Percentiles rank a stretch among this genome's conserved stretches.
These are phyloP conservation scores for Busseola fusca DNA, from an alignment of 2,888 invertebrate species.

Conservation along the genomic window DNA sequence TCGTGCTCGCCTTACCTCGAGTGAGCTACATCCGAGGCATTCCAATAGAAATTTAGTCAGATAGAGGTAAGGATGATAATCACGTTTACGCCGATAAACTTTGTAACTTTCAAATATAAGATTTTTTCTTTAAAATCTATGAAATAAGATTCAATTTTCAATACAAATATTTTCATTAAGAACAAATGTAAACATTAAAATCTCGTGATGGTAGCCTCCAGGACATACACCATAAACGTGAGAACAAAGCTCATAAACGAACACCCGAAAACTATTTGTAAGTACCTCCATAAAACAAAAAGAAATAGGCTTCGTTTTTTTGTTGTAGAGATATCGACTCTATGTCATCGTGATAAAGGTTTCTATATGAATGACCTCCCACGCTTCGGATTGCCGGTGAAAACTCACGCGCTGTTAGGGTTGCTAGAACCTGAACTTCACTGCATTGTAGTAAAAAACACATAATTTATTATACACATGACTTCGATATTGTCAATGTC, in stretches of 20 bases:
- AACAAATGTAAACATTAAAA: constrained; percentile 42
- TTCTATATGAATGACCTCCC: constrained; percentile 68
- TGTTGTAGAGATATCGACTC: constrained; percentile 45
- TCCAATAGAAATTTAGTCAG: too few relatives aligned
- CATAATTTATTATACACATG: neutral
- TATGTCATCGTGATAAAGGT: constrained; percentile 44
- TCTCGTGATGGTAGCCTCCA: constrained; percentile 34
- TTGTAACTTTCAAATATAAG: too few relatives aligned
- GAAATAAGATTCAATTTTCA: constrained; percentile 1
- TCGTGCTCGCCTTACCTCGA: too few relatives aligned
- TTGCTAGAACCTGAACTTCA: constrained; percentile 11
- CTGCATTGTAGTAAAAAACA: neutral
- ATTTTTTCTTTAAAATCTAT: neutral
- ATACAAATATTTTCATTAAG: constrained; percentile 33
- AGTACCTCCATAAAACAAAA: constrained; percentile 57
- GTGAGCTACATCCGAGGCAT: too few relatives aligned
- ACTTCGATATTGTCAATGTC: neutral
- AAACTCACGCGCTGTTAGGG: constrained; percentile 51
- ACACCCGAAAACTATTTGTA: constrained; percentile 64
- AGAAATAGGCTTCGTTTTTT: constrained; percentile 35
- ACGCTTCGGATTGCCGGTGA: constrained; percentile 63
- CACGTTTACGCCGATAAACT: neutral
- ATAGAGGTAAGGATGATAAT: too few relatives aligned
- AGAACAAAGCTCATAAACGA: constrained; percentile 60
- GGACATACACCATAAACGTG: constrained; percentile 60